These are phyloP conservation scores for Bombus pyrosoma DNA, from an alignment of 1,140 invertebrate genomes.

Conservation along the genomic window DNA sequence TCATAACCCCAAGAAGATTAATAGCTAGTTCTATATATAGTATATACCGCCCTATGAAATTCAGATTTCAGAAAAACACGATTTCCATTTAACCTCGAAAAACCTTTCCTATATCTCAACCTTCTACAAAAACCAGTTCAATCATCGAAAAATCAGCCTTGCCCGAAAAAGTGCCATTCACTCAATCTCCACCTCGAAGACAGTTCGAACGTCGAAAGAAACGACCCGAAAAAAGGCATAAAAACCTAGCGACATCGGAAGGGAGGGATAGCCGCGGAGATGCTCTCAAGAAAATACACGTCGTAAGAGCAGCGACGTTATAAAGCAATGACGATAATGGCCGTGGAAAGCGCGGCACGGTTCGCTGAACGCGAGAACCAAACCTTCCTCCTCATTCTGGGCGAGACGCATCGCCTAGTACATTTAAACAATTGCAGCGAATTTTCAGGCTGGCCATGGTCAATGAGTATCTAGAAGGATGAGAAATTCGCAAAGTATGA, in stretches of 20 bases:
- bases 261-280: background rate
- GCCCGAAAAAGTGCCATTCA: background rate
- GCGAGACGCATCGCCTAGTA: background rate
- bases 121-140: background rate
- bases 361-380: slow-evolving; percentile 10
- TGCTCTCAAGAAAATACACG: slow-evolving; percentile 46
- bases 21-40: background rate
- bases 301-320: slow-evolving; percentile 23
- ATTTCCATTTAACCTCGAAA: background rate
- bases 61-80: background rate
- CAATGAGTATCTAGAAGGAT: no score
- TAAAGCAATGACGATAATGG: slow-evolving; percentile 50
- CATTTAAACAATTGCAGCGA: slow-evolving; percentile 54
- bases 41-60: background rate
- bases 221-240: background rate
- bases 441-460: background rate
- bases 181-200: background rate
- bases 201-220: background rate
- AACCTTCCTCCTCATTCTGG: background rate
- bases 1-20: background rate
- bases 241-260: background rate
- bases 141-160: background rate
- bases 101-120: no score
- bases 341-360: slow-evolving; percentile 14
- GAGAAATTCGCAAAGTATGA: no score